Percentiles rank a stretch among this genome's conserved stretches.
Evolutionary conservation across 2,797 vertebrate genomes (phyloP).

Genomic region (Scomberomorus guttatus): DNA sequence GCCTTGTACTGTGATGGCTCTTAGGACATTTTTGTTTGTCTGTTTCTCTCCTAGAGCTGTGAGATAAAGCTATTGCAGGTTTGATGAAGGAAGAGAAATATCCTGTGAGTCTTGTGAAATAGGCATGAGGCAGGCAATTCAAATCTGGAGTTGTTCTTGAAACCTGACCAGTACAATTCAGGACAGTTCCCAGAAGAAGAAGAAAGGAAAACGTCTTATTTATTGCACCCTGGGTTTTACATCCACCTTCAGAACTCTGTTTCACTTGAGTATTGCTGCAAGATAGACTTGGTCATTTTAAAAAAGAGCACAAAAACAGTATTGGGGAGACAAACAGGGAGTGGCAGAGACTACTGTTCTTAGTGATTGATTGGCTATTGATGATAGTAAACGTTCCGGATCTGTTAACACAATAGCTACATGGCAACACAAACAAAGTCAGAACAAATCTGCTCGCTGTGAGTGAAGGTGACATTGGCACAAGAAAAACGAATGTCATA

Average conservation of each 20-base stretch:
- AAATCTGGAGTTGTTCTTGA: constrained; percentile 1
- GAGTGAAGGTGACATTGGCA: background rate
- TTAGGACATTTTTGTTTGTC: constrained; percentile 14
- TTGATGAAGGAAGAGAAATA: background rate
- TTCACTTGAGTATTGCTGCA: background rate
- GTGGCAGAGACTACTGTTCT: background rate
- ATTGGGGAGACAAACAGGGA: background rate
- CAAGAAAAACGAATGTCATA: constrained; percentile 1
- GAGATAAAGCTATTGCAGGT: constrained; percentile 21
- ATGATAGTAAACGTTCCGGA: background rate
- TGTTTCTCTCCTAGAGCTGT: constrained; percentile 9
- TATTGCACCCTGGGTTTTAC: background rate
- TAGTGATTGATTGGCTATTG: background rate
- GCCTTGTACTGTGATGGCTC: background rate
- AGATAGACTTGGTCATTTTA: background rate
- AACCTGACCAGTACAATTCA: background rate
- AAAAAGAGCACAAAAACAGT: background rate
- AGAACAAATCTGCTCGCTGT: constrained; percentile 17
- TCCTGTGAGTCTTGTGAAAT: constrained; percentile 4
- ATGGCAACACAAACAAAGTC: constrained; percentile 41
- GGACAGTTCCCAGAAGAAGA: constrained; percentile 8
- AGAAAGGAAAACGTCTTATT: constrained; percentile 15
- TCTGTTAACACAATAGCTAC: constrained; percentile 21
- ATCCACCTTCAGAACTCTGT: background rate
- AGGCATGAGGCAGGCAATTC: constrained; percentile 16